A percentile compares a stretch with the other conserved stretches of the same genome.
Conservation (phyloP, 2,113 vertebrate genomes). For the Phalacrocorax pelagicus region DNA sequence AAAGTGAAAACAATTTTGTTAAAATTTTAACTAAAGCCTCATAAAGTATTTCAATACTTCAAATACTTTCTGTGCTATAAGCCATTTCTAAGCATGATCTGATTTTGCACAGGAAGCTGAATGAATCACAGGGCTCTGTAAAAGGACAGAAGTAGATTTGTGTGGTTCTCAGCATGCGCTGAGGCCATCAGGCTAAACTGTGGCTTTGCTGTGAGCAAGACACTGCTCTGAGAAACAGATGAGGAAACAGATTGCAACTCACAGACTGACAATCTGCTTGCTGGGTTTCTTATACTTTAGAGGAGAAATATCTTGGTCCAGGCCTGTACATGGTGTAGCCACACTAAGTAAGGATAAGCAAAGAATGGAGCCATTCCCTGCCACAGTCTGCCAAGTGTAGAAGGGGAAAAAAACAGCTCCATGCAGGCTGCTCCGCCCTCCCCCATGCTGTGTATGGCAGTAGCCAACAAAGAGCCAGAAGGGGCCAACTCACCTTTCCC, state of each 20-base stretch:
- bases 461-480: constrained; percentile 19
- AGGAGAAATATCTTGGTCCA: constrained; percentile 46
- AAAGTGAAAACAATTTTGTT: neutral
- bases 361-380: constrained; percentile 9
- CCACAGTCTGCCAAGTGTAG: constrained; percentile 22
- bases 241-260: constrained; percentile 63
- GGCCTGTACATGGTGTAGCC: neutral
- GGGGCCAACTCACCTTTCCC: neutral
- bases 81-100: neutral
- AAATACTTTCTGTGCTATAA: neutral
- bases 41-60: neutral
- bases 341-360: neutral
- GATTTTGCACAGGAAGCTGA: neutral
- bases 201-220: constrained; percentile 52
- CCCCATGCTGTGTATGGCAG: constrained; percentile 22
- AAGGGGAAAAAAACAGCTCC: neutral
- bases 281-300: constrained; percentile 7
- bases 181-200: constrained; percentile 35
- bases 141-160: neutral
- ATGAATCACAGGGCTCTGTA: neutral
- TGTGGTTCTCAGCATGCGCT: neutral
- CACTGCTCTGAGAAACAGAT: constrained; percentile 49
- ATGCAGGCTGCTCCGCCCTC: neutral
- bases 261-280: constrained; percentile 55
- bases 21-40: neutral